Base-by-base conservation (phyloP, 30 jellyfish, hydroid and myxozoan genomes). In the Aurelia aurita complex sp. Pacific region DNA sequence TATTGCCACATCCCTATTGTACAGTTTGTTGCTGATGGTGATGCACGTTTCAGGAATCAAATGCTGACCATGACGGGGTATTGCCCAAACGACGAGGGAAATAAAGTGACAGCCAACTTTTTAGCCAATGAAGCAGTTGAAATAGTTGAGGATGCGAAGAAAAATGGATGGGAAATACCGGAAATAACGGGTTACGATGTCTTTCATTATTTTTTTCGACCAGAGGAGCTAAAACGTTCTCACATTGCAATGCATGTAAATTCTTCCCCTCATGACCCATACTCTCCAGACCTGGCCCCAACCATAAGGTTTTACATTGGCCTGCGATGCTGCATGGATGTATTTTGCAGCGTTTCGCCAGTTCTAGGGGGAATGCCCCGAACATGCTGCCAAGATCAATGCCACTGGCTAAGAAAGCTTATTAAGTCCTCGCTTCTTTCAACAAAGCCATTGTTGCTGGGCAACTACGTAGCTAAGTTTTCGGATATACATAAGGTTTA, bases 11-110 rank as follows among this genome's bases (percentile, higher is more conserved):
- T 73, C 34, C 83, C 83, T 6, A 40, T 73, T 5, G 8, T 73
- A 32, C 83, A 73, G 17, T 73, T 73, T 36, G 69, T 34, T 18
- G 83, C 83, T 73, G 83, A 69, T 35, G 79, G 79, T 69, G 79
- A 69, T 40, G 23, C 79, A 17, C 69, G 79, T 0, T 69, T 69
- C 52, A 73, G 83, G 29, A 73, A 73, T 18, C 83, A 73, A 15
- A 73, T 73, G 83, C 19, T 73, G 32, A 43, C 68, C 11, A 73
- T 73, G 83, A 5, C 83, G 5, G 83, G 69, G 17, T 73, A 43
- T 43, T 43, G 54, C 54, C 54, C 54, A 43, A 43, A 43, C 10
- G 54, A 43, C 8, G 54, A 43, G 54, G 4, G 54, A 2, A 3
- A 43, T 43, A 3, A 43, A 43, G 54, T 43, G 4, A 43, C 54